These are phyloP conservation scores for Mugil cephalus DNA, from an alignment of 2,113 vertebrate species.

Conservation along the genomic window DNA sequence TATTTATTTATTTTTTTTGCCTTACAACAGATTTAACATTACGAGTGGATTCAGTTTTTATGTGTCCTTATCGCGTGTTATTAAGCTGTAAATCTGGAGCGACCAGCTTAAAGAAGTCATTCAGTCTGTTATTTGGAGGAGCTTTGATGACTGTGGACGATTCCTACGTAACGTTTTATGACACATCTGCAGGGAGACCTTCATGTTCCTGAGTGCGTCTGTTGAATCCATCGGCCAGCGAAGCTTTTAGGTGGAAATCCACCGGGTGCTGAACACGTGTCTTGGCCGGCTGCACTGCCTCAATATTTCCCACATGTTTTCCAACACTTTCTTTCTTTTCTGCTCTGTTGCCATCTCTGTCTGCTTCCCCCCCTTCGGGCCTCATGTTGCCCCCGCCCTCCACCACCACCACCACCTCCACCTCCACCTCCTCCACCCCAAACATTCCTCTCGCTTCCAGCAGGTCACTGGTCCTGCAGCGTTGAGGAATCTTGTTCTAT, in stretches of 20 bases:
- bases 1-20: too few species aligned
- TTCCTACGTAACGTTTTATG: too few species aligned
- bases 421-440: background rate
- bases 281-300: slow-evolving; percentile 38
- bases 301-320: slow-evolving; percentile 27
- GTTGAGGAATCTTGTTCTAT: slow-evolving; percentile 41
- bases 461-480: slow-evolving; percentile 25
- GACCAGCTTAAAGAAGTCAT: too few species aligned
- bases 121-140: too few species aligned
- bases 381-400: background rate
- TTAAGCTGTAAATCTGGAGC: too few species aligned
- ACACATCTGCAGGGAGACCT: too few species aligned
- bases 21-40: too few species aligned
- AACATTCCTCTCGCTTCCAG: slow-evolving; percentile 30
- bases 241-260: too few species aligned
- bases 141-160: too few species aligned
- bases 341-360: slow-evolving; percentile 26
- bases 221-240: background rate
- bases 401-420: background rate
- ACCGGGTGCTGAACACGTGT: slow-evolving; percentile 31
- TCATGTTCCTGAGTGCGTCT: background rate
- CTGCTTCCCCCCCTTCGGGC: slow-evolving; percentile 16
- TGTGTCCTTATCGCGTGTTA: too few species aligned
- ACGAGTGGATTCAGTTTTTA: too few species aligned
- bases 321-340: slow-evolving; percentile 34